phyloP scores from a whole-genome alignment of 1,140 invertebrate genomes.

The Psix sp. region DNA sequence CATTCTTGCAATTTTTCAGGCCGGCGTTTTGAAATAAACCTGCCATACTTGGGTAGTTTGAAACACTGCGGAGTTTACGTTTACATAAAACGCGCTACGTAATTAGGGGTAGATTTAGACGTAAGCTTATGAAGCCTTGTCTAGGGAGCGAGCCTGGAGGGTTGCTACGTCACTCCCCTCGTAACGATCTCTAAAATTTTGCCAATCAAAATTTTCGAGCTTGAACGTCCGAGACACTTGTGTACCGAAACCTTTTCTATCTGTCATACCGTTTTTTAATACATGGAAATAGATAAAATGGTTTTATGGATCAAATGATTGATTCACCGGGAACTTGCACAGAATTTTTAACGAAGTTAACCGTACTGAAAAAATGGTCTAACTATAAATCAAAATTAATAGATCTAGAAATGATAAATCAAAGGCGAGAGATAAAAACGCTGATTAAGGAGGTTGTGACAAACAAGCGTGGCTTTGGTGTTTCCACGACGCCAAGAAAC shows the following conservation, averaged over 20 bases:
- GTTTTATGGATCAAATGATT: slow-evolving; percentile 1
- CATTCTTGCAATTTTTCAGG: background rate
- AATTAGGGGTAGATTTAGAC: slow-evolving; percentile 54
- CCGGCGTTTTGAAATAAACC: too few relatives aligned
- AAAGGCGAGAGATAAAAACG: too few relatives aligned
- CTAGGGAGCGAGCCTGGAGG: slow-evolving; percentile 38
- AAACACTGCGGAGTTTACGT: slow-evolving; percentile 20
- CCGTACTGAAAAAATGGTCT: too few relatives aligned
- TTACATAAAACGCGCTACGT: slow-evolving; percentile 42
- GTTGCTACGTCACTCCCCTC: slow-evolving; percentile 18
- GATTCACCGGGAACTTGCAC: too few relatives aligned
- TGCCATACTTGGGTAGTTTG: too few relatives aligned
- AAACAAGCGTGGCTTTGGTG: too few relatives aligned
- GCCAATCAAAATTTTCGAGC: slow-evolving; percentile 23
- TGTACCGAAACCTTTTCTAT: background rate
- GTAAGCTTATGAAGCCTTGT: slow-evolving; percentile 50
- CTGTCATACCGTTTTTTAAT: background rate
- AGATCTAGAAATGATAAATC: too few relatives aligned
- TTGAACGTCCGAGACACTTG: slow-evolving; percentile 1
- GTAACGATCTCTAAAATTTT: slow-evolving; percentile 29
- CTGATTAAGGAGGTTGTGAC: too few relatives aligned
- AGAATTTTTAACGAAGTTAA: too few relatives aligned
- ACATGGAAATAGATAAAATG: background rate
- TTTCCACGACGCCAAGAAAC: too few relatives aligned
- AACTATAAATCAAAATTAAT: too few relatives aligned